Evolutionary conservation across 2,113 vertebrate species (phyloP).

Genomic region (Oryctolagus cuniculus): DNA sequence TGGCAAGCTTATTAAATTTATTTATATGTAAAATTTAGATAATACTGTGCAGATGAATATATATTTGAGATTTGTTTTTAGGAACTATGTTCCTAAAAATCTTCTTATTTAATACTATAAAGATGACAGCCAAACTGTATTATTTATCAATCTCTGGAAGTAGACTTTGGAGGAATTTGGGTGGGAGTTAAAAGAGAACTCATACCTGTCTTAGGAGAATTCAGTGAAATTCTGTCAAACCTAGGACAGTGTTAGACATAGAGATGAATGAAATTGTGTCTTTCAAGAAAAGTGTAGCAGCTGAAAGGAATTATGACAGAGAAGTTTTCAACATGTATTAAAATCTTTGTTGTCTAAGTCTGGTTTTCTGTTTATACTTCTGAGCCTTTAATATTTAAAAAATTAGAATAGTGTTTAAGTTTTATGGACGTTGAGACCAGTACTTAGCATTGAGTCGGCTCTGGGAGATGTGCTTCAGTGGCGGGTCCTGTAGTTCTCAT

Average conservation of each 20-base stretch:
- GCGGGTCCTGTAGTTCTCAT: constrained; percentile 5
- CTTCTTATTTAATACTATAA: constrained; percentile 49
- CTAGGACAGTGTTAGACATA: background rate
- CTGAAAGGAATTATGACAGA: background rate
- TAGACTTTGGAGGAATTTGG: constrained; percentile 40
- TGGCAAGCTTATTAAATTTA: constrained; percentile 31
- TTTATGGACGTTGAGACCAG: background rate
- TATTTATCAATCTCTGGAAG: background rate
- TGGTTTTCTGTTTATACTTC: background rate
- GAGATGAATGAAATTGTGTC: constrained; percentile 13
- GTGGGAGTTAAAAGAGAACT: background rate
- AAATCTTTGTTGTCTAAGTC: background rate
- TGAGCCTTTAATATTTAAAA: constrained; percentile 41
- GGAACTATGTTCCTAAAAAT: background rate
- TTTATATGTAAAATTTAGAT: background rate
- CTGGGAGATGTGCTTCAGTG: background rate
- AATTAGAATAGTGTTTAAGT: background rate
- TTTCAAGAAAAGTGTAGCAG: background rate
- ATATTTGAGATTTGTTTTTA: background rate
- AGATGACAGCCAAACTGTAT: background rate
- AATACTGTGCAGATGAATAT: background rate
- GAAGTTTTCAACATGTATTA: background rate
- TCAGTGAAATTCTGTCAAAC: constrained; percentile 4
- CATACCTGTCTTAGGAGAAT: background rate
- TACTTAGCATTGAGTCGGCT: background rate